Base-by-base conservation (phyloP, 2,113 vertebrate genomes). In the Phyllostomus discolor region DNA sequence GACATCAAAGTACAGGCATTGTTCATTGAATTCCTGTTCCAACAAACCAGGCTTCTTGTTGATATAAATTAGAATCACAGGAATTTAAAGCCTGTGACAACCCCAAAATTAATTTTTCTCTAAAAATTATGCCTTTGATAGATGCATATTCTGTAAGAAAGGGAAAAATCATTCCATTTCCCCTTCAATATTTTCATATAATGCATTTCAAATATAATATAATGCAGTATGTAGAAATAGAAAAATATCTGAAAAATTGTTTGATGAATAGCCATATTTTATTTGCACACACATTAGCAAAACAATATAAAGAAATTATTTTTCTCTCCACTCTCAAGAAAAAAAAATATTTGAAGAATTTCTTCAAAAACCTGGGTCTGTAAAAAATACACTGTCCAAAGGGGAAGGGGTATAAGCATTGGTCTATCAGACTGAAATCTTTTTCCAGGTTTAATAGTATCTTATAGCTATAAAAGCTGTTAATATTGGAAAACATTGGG, bases 1-100 rank as follows among this genome's bases (percentile, higher is more conserved):
- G 22, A 88, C 33, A 75, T 81, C 16, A 84, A 83, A 35, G 43
- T 57, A 64, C 15, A 54, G 20, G 38, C n/a, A 70, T 46, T 69
- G 15, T 28, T 88, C 48, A 70, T 19, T 75, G 14, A 93, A 76
- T 46, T 92, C 93, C 15, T 83, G 16, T 70, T n/a, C 11, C 46
- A 76, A 86, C 26, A 88, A 50, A 76, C 0, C 2, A 38, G 46
- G 0, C 12, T 70, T 96, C 22, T 88, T 52, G 66, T n/a, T 64
- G 66, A 57, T 12, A 75, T 76, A 85, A 88, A 88, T 88, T 80
- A 91, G 22, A 91, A 85, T 76, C 19, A 92, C 11, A 94, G 73
- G 16, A 96, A 78, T 84, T n/a, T 72, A 80, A 96, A 91, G 46
- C 10, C 35, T 48, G 1, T 38, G 24, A 41, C 12, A 73, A 76